A percentile compares a stretch with the other conserved stretches of the same genome.
Evolutionary conservation across 2,113 vertebrate species (phyloP).

Genomic region (Chiloscyllium plagiosum): DNA sequence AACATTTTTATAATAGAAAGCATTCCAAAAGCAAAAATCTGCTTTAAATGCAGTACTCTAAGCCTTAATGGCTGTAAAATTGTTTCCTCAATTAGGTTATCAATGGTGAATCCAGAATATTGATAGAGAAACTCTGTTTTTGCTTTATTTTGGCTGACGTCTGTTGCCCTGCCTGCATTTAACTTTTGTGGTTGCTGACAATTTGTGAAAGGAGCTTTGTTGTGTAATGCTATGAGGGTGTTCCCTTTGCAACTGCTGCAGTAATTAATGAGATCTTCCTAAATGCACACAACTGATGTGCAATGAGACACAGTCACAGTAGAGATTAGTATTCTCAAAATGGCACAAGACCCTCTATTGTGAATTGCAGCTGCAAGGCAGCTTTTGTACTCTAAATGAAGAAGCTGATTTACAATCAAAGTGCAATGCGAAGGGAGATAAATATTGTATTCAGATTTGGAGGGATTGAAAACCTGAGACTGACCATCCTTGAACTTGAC

Average conservation of each 20-base stretch:
- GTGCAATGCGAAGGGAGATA: not conserved
- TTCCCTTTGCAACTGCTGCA: slow-evolving; percentile 29
- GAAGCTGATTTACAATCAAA: not conserved
- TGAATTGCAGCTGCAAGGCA: slow-evolving; percentile 6
- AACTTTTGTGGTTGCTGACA: not conserved
- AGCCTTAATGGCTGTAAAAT: not conserved
- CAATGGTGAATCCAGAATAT: slow-evolving; percentile 22
- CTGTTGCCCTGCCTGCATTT: not conserved
- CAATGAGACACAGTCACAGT: slow-evolving; percentile 16
- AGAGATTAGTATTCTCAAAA: slow-evolving; percentile 24
- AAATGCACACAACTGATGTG: slow-evolving; percentile 12
- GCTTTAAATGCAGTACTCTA: not conserved
- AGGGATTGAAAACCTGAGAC: slow-evolving; percentile 18
- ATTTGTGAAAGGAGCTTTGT: slow-evolving; percentile 34
- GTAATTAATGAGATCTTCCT: slow-evolving; percentile 29
- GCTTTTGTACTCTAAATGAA: not conserved
- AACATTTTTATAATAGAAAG: not conserved
- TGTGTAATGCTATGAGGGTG: not conserved
- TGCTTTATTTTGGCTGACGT: not conserved
- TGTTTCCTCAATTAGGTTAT: slow-evolving; percentile 33
- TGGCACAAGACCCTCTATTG: slow-evolving; percentile 24
- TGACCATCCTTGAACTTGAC: slow-evolving; percentile 14
- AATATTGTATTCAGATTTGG: not conserved
- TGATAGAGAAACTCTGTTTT: slow-evolving; percentile 25
- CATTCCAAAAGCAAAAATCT: not conserved